Percentiles rank a stretch among this genome's conserved stretches.
Evolutionary conservation across 2,888 invertebrate species (phyloP).

Genomic region (Flexamia atlantica): DNA sequence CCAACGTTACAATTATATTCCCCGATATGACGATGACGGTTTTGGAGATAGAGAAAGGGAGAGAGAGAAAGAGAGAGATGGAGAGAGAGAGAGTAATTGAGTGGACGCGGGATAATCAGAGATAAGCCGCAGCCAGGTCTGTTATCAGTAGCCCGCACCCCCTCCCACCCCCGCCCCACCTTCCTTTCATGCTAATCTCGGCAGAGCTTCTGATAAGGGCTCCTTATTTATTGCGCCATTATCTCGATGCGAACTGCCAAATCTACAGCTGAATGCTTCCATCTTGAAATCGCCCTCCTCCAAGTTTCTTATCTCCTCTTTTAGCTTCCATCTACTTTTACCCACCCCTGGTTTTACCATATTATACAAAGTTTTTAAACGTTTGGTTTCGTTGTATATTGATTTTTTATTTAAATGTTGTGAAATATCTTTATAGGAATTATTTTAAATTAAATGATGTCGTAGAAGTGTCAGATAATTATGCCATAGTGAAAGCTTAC

Average conservation of each 20-base stretch:
- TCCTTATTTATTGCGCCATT: conserved; percentile 65
- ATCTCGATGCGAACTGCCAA: conserved; percentile 62
- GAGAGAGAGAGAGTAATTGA: conserved; percentile 31
- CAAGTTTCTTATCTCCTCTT: conserved; percentile 8
- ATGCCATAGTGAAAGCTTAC: too few species aligned
- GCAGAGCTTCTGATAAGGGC: conserved; percentile 49
- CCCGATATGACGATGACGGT: conserved; percentile 6
- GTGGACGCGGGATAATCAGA: conserved; percentile 44
- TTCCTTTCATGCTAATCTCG: conserved; percentile 55
- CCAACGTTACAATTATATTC: conserved; percentile 15
- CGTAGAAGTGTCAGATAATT: too few species aligned
- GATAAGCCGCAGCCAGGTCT: conserved; percentile 54
- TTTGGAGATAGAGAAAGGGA: background rate
- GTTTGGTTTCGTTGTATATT: too few species aligned
- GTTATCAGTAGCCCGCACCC: conserved; percentile 47
- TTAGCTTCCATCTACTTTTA: conserved; percentile 30
- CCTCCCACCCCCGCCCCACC: conserved; percentile 31
- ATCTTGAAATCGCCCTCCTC: conserved; percentile 48
- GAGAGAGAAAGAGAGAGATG: conserved; percentile 16
- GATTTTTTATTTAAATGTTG: too few species aligned
- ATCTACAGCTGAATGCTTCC: conserved; percentile 47
- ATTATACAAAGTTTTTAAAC: too few species aligned
- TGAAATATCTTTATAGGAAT: too few species aligned
- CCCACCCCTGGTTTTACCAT: background rate
- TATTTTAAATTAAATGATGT: too few species aligned